A percentile compares a stretch with the other conserved stretches of the same genome.
phyloP scores from a whole-genome alignment of 2,888 invertebrate species.

The Stictocephala bisonia region DNA sequence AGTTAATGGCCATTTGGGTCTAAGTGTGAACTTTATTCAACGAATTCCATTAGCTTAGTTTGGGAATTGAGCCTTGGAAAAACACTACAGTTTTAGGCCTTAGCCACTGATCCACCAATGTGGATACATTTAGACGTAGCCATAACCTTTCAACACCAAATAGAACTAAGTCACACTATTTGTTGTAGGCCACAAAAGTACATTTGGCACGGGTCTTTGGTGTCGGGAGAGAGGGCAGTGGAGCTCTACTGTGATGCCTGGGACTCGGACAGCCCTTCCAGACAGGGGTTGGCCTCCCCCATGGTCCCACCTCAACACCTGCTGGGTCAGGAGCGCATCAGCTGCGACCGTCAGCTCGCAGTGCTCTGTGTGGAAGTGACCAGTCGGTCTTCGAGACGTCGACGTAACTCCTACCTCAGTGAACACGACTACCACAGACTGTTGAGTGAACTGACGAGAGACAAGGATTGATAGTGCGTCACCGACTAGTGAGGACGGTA shows the following conservation, averaged over 20 bases:
- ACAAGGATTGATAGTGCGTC: constrained; percentile 31
- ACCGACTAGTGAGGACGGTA: background rate
- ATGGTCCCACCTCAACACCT: constrained; percentile 73
- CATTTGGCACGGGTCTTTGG: constrained; percentile 94
- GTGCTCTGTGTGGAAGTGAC: constrained; percentile 93
- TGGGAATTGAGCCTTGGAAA: too few species aligned
- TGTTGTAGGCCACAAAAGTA: constrained; percentile 85
- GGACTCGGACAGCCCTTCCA: constrained; percentile 80
- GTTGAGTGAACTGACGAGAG: constrained; percentile 3
- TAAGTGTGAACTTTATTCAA: too few species aligned
- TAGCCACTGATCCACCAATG: too few species aligned
- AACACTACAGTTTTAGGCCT: too few species aligned
- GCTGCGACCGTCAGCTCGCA: constrained; percentile 88
- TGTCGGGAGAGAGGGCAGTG: constrained; percentile 84
- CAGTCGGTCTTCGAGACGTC: background rate
- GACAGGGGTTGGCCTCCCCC: constrained; percentile 85
- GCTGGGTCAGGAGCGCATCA: constrained; percentile 80
- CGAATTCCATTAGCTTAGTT: too few species aligned
- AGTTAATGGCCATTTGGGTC: too few species aligned
- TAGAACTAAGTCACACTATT: background rate
- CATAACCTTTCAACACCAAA: background rate
- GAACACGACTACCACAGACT: constrained; percentile 32
- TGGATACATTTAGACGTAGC: too few species aligned
- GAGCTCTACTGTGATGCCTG: constrained; percentile 93
- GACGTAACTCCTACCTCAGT: constrained; percentile 5